phyloP scores from a whole-genome alignment of 2,797 vertebrate species.

The Pangasius djambal region DNA sequence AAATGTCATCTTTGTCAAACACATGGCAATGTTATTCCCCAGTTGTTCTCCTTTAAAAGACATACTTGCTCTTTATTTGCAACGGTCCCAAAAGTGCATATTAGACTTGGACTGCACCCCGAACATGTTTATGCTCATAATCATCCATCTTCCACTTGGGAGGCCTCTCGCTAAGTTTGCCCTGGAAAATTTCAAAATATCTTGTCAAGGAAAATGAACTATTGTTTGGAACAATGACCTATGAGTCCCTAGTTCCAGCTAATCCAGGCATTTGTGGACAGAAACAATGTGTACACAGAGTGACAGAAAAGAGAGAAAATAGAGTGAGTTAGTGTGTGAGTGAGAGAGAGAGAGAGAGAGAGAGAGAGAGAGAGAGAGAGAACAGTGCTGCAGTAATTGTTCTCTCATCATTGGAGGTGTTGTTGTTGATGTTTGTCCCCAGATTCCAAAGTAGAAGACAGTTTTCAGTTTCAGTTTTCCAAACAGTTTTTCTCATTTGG shows the following conservation, averaged over 20 bases:
- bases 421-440: neutral
- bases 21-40: neutral
- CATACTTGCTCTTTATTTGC: neutral
- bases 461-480: neutral
- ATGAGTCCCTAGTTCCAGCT: neutral
- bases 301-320: neutral
- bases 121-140: neutral
- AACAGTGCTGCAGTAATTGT: neutral
- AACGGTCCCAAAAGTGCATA: neutral
- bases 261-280: neutral
- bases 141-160: constrained; percentile 10
- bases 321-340: neutral
- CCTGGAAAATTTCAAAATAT: constrained; percentile 12
- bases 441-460: neutral
- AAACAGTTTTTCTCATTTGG: neutral
- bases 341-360: neutral
- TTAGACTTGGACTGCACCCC: neutral
- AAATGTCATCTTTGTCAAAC: neutral
- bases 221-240: constrained; percentile 20
- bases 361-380: constrained; percentile 6
- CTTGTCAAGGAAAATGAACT: constrained; percentile 26
- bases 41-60: neutral
- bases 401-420: constrained; percentile 15
- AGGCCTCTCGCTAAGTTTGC: neutral
- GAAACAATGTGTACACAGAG: neutral